Conservation (phyloP, 2,888 invertebrate species). For the Augiades crinisus region DNA sequence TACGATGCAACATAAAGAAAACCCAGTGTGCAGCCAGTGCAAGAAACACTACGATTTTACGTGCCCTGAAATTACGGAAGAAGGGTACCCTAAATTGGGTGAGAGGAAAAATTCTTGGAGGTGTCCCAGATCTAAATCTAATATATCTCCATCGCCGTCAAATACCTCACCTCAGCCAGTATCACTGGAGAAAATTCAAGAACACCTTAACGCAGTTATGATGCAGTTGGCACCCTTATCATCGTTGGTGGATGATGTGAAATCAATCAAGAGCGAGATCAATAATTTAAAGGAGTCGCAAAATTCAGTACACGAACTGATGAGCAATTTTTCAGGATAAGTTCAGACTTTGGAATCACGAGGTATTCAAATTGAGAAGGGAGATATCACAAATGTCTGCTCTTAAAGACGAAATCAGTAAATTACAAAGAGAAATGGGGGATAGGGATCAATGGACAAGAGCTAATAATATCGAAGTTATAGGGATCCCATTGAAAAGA, state of each 20-base stretch:
- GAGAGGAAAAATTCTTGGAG: too few relatives aligned
- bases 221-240: constrained; percentile 27
- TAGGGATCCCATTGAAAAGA: constrained; percentile 2
- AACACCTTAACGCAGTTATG: background rate
- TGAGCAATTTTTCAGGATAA: constrained; percentile 12
- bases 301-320: constrained; percentile 21
- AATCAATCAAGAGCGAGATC: constrained; percentile 28
- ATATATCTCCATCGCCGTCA: background rate
- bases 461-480: constrained; percentile 6
- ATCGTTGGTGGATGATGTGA: constrained; percentile 29
- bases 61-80: too few relatives aligned
- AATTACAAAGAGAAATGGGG: constrained; percentile 19
- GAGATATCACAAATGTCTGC: constrained; percentile 11
- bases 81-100: constrained; percentile 11
- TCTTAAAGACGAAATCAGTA: constrained; percentile 14
- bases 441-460: constrained; percentile 30
- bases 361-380: constrained; percentile 14
- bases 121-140: too few relatives aligned
- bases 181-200: background rate
- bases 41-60: too few relatives aligned
- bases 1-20: constrained; percentile 24
- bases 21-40: constrained; percentile 12
- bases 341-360: constrained; percentile 13
- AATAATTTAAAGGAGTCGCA: constrained; percentile 20
- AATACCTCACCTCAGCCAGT: background rate